A percentile compares a stretch with the other conserved stretches of the same genome.
These are phyloP conservation scores for Alloplasta piceator DNA, from an alignment of 2,888 invertebrate genomes.

Conservation along the genomic window DNA sequence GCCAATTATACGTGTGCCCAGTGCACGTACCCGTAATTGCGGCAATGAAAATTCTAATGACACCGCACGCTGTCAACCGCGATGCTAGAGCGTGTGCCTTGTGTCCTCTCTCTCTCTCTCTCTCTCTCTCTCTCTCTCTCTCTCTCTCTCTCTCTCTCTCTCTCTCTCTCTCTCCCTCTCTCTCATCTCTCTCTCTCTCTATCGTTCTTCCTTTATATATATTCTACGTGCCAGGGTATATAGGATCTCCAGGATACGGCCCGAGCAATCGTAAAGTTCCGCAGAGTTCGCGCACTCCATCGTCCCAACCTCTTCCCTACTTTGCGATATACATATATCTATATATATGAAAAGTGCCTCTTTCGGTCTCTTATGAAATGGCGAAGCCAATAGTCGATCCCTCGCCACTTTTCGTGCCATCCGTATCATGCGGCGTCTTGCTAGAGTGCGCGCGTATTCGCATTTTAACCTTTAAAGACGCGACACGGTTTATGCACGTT, in stretches of 20 bases:
- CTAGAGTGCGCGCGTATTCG: constrained; percentile 36
- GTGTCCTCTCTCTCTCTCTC: constrained; percentile 35
- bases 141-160: constrained; percentile 43
- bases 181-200: constrained; percentile 30
- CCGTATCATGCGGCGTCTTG: constrained; percentile 21
- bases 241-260: too few relatives aligned
- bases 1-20: constrained; percentile 77
- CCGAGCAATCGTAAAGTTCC: too few relatives aligned
- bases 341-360: constrained; percentile 58
- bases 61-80: constrained; percentile 73
- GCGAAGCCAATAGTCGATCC: constrained; percentile 46
- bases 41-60: constrained; percentile 80
- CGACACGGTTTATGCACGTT: constrained; percentile 3
- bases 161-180: too few relatives aligned
- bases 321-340: background rate
- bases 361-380: constrained; percentile 42
- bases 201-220: background rate
- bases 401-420: constrained; percentile 38
- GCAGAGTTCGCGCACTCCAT: too few relatives aligned
- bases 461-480: constrained; percentile 52
- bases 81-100: constrained; percentile 54
- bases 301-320: too few relatives aligned
- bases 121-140: constrained; percentile 38
- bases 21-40: constrained; percentile 72
- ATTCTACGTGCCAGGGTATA: too few relatives aligned